phyloP scores from a whole-genome alignment of 2,888 invertebrate species.

The Eudasyphora cyanicolor region DNA sequence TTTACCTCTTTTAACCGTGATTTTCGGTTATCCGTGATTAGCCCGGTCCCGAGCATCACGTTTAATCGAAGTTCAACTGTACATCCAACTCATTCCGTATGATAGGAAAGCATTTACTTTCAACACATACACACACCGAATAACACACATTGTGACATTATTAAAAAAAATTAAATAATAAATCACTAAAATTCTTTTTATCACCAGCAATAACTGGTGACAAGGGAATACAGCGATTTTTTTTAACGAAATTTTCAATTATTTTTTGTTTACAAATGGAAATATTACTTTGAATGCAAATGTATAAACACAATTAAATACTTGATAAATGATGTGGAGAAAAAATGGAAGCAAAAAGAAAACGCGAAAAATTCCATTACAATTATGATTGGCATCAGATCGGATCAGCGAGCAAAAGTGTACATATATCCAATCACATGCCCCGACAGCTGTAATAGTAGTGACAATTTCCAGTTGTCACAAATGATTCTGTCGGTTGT shows the following conservation, averaged over 20 bases:
- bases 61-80: no score
- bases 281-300: conserved; percentile 13
- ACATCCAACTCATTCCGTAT: neutral
- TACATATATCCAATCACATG: neutral
- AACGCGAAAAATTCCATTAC: neutral
- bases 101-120: neutral
- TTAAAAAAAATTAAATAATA: conserved; percentile 28
- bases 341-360: conserved; percentile 35
- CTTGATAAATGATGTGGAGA: conserved; percentile 45
- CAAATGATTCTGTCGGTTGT: neutral
- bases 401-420: neutral
- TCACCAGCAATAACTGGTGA: neutral
- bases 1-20: no score
- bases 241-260: neutral
- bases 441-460: neutral
- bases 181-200: conserved; percentile 40
- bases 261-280: neutral
- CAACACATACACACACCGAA: neutral
- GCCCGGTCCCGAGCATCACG: no score
- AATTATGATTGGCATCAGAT: neutral
- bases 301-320: conserved; percentile 59
- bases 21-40: no score
- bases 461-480: neutral
- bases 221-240: no score
- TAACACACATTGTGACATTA: neutral